These are phyloP conservation scores for Spizella passerina DNA, from an alignment of 2,797 vertebrate species.

Conservation along the genomic window DNA sequence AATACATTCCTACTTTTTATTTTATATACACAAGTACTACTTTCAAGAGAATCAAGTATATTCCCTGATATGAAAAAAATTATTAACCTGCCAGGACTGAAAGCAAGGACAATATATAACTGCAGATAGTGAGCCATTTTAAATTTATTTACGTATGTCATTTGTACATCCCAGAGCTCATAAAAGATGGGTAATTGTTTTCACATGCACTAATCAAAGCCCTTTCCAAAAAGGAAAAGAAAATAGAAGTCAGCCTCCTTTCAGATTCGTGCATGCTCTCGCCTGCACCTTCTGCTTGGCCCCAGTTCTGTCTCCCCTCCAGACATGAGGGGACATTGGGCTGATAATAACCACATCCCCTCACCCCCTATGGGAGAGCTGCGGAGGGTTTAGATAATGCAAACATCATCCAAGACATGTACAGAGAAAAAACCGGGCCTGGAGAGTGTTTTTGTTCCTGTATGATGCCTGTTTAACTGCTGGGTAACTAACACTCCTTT, in stretches of 20 bases:
- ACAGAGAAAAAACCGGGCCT: neutral
- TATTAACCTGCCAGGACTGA: neutral
- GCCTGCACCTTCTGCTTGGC: neutral
- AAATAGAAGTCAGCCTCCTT: neutral
- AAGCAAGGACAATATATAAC: neutral
- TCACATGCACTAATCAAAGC: neutral
- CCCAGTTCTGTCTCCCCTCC: neutral
- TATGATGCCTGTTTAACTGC: neutral
- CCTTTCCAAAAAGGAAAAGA: neutral
- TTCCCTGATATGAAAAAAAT: fast-evolving
- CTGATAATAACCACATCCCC: neutral
- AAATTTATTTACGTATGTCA: neutral
- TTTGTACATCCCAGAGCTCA: neutral
- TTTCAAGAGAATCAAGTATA: neutral
- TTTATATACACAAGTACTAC: neutral
- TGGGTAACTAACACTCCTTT: neutral
- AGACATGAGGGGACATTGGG: neutral
- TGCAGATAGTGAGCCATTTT: neutral
- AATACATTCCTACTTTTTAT: neutral
- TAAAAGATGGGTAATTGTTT: neutral
- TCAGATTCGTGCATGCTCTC: neutral
- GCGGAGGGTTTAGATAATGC: neutral
- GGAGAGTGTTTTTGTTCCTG: neutral
- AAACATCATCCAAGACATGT: neutral
- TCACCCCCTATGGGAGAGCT: neutral